Evolutionary conservation across 2,113 vertebrate species (phyloP), one percentile per base, ranked within the genome.

Genomic region (Echinops telfairi): DNA sequence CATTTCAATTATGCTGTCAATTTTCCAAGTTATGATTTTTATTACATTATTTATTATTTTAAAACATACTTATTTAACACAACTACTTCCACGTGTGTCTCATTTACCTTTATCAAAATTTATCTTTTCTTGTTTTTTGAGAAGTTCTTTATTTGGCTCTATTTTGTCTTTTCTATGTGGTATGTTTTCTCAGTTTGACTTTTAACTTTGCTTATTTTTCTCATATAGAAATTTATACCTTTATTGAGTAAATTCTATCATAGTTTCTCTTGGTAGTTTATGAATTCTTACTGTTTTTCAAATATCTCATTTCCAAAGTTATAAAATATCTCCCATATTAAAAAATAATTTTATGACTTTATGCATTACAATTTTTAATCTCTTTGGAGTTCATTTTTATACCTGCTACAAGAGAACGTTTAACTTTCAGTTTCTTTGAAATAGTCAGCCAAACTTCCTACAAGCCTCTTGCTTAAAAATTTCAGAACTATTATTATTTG

Each of bases 201-300:
- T 84, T 78, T 40, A 22, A 25, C 60, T 92, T 94, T 53, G 47
- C 47, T 53, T 76, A 0, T 70, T 62, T 84, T 89, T 88, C 68
- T 78, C 27, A 27, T 8, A 9, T 53, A 83, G 75, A 85, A 66
- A 10, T 57, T 75, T 78, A 5, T 12, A 36, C 58, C 53, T 94
- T 95, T 57, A 57, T 57, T 60, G 62, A 36, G 0, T 36, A 36
- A 57, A 15, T 60, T 79, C 5, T 60, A 0, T 57, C 53, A 43
- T 14, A 3, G 19, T 6, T 79, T 75, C 79, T 20, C 25, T 73
- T 88, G 68, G 29, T 19, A 82, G 22, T 31, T 95, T 87, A 47
- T 89, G 31, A 73, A 80, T 86, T 91, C 75, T 22, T 83, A 25
- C 78, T 43, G 58, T 77, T 75, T 85, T 87, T 82, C 84, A 81